A percentile compares a stretch with the other conserved stretches of the same genome.
phyloP scores from a whole-genome alignment of 2,888 invertebrate genomes.

The Drosophila incognita region DNA sequence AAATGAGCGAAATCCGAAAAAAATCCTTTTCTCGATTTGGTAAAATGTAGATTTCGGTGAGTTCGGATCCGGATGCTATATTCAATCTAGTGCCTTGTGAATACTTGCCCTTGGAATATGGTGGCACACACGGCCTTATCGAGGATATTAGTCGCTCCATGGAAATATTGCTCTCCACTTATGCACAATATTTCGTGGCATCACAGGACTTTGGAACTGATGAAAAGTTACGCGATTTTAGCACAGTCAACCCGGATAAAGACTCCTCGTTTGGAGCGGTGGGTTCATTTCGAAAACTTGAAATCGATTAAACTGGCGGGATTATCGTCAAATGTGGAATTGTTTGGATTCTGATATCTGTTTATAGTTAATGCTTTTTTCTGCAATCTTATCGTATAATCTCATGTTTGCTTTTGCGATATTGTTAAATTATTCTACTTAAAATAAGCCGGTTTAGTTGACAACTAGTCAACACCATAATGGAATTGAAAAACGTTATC shows the following conservation, averaged over 20 bases:
- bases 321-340: conserved; percentile 3
- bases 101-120: conserved; percentile 88
- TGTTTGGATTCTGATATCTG: conserved; percentile 10
- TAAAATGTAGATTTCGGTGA: conserved; percentile 86
- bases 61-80: conserved; percentile 87
- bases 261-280: conserved; percentile 81
- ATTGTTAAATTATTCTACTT: conserved; percentile 6
- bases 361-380: conserved; percentile 1
- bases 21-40: accelerated
- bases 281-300: conserved; percentile 83
- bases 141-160: conserved; percentile 80
- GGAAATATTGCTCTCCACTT: conserved; percentile 75
- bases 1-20: background rate
- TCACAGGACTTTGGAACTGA: conserved; percentile 78
- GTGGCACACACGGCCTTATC: conserved; percentile 87
- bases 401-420: background rate
- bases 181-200: conserved; percentile 79
- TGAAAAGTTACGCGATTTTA: conserved; percentile 78
- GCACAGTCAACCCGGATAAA: conserved; percentile 59
- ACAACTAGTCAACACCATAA: background rate
- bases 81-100: conserved; percentile 87
- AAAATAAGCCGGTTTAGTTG: background rate
- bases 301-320: conserved; percentile 75
- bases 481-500: background rate
- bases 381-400: conserved; percentile 31